Evolutionary conservation across 1,140 invertebrate species (phyloP).

Genomic region (Alviniconcha marisindica): DNA sequence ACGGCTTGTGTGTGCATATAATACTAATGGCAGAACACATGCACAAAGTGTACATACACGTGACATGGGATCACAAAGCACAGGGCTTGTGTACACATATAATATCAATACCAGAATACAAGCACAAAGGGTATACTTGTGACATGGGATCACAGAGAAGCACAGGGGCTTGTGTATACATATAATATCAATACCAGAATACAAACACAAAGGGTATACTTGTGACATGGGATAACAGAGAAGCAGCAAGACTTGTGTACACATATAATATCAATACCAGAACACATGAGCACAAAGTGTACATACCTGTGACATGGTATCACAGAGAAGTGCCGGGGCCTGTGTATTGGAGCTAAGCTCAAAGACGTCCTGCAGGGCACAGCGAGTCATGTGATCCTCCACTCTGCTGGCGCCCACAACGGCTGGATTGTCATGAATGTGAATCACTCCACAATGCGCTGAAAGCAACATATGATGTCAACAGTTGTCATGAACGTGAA

Average conservation of each 20-base stretch:
- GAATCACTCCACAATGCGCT: conserved; percentile 68
- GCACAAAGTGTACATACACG: neutral
- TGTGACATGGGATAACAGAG: neutral
- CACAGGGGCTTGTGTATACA: neutral
- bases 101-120: no score
- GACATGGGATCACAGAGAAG: no score
- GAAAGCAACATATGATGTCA: neutral
- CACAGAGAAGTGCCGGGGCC: conserved; percentile 68
- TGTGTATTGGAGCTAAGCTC: conserved; percentile 70
- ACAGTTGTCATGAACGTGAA: conserved; percentile 71
- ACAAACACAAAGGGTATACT: no score
- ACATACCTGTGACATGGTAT: conserved; percentile 65
- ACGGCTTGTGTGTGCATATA: no score
- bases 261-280: no score
- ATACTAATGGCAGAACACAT: no score
- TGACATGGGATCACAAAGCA: neutral
- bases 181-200: no score
- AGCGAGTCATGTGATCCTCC: conserved; percentile 72
- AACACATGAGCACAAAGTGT: no score
- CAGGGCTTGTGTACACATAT: no score
- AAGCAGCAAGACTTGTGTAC: no score
- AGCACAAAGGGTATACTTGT: no score
- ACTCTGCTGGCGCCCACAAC: conserved; percentile 69
- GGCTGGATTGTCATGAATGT: conserved; percentile 66
- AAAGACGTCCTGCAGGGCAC: conserved; percentile 72